phyloP scores from a whole-genome alignment of 2,888 invertebrate species.

The Pycnomerus fuliginosus region DNA sequence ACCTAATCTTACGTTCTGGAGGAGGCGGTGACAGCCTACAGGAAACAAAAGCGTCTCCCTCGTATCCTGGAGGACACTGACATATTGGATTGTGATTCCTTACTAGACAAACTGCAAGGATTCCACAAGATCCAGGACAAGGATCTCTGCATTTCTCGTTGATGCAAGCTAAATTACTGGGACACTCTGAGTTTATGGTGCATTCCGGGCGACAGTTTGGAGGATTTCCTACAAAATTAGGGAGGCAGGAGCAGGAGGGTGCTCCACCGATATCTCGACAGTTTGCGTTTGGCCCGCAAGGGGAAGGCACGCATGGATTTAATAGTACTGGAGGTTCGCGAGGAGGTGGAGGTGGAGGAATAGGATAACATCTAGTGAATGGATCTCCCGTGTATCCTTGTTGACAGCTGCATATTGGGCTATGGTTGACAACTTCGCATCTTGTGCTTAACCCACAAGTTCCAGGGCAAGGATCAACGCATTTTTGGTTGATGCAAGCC shows the following conservation, averaged over 20 bases:
- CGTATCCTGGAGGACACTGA: conserved; percentile 67
- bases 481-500: conserved; percentile 80
- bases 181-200: conserved; percentile 70
- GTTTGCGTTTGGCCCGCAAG: conserved; percentile 52
- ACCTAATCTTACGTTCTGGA: conserved; percentile 39
- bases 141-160: conserved; percentile 75
- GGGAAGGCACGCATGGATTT: conserved; percentile 50
- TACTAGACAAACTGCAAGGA: conserved; percentile 70
- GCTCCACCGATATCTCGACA: conserved; percentile 68
- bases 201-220: conserved; percentile 61
- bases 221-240: conserved; percentile 67
- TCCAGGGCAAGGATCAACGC: conserved; percentile 78
- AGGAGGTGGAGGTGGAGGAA: conserved; percentile 47
- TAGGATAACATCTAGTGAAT: conserved; percentile 67
- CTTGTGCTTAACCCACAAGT: conserved; percentile 77
- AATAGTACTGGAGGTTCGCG: conserved; percentile 20
- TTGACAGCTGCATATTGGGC: conserved; percentile 78
- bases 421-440: conserved; percentile 79
- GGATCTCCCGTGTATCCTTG: conserved; percentile 76
- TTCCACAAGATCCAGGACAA: conserved; percentile 80
- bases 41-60: conserved; percentile 71
- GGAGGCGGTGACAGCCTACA: conserved; percentile 49
- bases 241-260: conserved; percentile 72
- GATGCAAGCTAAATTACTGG: conserved; percentile 73
- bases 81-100: conserved; percentile 75